Base-by-base conservation (phyloP, 2,888 invertebrate species). In the Drosophila anomelani region DNA sequence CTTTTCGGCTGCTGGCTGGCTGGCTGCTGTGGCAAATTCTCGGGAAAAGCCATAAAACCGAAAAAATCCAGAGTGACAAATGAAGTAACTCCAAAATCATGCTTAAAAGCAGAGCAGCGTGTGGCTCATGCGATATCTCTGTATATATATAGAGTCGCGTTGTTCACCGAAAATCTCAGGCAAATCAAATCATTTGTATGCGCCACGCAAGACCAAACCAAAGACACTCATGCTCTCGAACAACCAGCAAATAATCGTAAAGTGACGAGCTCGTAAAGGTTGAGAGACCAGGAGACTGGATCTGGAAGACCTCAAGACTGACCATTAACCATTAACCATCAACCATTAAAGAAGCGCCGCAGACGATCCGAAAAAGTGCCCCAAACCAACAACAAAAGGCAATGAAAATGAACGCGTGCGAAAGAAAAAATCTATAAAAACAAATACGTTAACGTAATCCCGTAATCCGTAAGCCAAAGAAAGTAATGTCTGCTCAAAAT, bases 181-280 rank as follows among this genome's bases (percentile, higher is more conserved):
- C 77, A 89, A 85, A 85, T 89, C 83, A 90, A 91, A 90, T 91
- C 85, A 90, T 90, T 90, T 90, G 91, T 90, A 90, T 90, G 91
- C 90, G 85, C 85, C 82, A 75, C 89, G 87, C 90, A 79, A 78
- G 81, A 77, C 79, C 77, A 80, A 85, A 83, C 89, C 89, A 79
- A 88, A 55, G 47, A 66, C 53, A 44, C 54, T 61, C 46, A 39
- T 47, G 44, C 56, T 56, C 56, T 29, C 59, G 41, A 46, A 47
- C 23, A 69, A 46, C 55, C 70, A 56, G 89, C 89, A 87, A 88
- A 81, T 81, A 83, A 81, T 58, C 80, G 69, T 57, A 75, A 77
- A 88, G 80, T 81, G 81, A 77, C 79, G 78, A 85, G 80, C 84
- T 90, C 91, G 85, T 91, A 86, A 90, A 90, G 72, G 83, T 76